These are phyloP conservation scores for Cephalopterus ornatus DNA, from an alignment of 2,113 vertebrate species.

Conservation along the genomic window DNA sequence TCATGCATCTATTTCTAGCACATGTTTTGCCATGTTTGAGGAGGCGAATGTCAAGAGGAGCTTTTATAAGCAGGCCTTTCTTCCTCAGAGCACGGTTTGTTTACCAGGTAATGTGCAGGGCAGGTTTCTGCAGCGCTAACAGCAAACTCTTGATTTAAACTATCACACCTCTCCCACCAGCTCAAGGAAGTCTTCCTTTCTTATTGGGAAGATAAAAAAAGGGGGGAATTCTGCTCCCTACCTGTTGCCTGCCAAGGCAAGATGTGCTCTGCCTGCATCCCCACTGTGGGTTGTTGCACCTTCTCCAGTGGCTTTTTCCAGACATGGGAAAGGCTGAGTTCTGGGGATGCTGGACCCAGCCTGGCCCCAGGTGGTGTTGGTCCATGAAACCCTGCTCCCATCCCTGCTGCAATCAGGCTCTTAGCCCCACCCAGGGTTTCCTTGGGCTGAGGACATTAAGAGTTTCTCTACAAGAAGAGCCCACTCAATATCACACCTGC, in stretches of 20 bases:
- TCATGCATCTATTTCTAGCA: constrained; percentile 70
- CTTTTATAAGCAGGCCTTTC: constrained; percentile 52
- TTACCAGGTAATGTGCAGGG: constrained; percentile 16
- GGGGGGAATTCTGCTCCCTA: background rate
- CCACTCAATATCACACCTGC: background rate
- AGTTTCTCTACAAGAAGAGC: background rate
- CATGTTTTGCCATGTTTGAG: constrained; percentile 52
- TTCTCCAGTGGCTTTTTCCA: background rate
- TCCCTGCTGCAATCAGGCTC: background rate
- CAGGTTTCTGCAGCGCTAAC: background rate
- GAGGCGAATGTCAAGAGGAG: constrained; percentile 60
- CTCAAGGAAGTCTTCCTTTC: background rate
- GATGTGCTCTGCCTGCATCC: background rate
- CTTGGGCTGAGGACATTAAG: background rate
- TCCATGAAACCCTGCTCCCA: background rate
- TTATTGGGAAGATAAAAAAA: background rate
- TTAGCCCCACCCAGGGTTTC: background rate
- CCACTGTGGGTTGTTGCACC: fast-evolving
- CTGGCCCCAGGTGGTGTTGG: fast-evolving
- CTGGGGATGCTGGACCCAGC: background rate
- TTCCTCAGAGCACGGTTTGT: constrained; percentile 31
- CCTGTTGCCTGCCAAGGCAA: background rate
- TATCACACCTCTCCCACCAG: background rate
- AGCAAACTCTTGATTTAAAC: constrained; percentile 12
- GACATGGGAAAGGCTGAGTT: background rate